Conservation (phyloP, 2,888 invertebrate species). For the Prosapia bicincta region DNA sequence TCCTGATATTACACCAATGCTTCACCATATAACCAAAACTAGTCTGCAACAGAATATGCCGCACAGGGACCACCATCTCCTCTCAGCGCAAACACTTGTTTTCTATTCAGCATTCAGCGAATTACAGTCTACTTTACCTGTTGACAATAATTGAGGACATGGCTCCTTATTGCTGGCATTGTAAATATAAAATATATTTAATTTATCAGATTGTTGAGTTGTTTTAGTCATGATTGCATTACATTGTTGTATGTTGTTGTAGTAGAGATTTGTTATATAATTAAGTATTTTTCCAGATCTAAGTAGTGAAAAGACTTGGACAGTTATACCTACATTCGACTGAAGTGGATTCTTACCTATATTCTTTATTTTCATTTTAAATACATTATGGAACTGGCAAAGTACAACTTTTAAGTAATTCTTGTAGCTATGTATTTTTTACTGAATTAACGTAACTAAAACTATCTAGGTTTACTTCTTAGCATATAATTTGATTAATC, state of each 20-base stretch:
- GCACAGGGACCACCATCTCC: not conserved
- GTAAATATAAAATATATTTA: not conserved
- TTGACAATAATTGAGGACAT: not conserved
- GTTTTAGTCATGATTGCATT: not conserved
- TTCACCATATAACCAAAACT: conserved; percentile 11
- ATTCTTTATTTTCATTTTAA: conserved; percentile 3
- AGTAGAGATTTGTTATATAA: not conserved
- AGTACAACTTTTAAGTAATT: conserved; percentile 23
- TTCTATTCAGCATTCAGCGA: not conserved
- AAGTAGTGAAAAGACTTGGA: conserved; percentile 11
- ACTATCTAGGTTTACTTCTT: not conserved
- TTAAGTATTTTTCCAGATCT: conserved; percentile 12
- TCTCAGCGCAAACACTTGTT: conserved; percentile 24
- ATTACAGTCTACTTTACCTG: not conserved
- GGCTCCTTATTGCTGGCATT: not conserved
- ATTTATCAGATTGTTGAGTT: not conserved
- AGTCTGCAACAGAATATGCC: conserved; percentile 2
- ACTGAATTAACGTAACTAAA: not conserved
- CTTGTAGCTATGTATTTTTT: conserved; percentile 6
- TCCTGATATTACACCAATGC: conserved; percentile 47
- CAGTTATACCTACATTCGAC: conserved; percentile 3
- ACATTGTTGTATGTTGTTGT: conserved; percentile 7
- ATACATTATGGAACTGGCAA: conserved; percentile 11
- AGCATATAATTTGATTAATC: not conserved
- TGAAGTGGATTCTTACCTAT: not conserved